Base-by-base conservation (phyloP, 2,113 vertebrate species). In the Ondatra zibethicus region DNA sequence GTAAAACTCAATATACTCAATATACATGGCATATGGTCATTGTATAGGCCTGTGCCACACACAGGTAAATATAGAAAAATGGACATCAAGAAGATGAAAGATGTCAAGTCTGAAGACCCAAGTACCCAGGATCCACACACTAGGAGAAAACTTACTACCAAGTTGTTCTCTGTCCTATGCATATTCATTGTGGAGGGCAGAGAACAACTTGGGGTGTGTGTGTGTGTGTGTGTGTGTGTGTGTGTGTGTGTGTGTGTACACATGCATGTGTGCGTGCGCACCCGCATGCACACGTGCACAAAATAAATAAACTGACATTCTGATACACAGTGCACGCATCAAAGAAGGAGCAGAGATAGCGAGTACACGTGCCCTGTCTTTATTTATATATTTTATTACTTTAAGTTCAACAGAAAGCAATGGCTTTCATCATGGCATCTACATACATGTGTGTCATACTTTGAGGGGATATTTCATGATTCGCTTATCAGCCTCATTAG, bases 41-140 rank as follows among this genome's bases (percentile, higher is more conserved):
- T 82, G 21, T 39, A 55, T 45, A 65, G 61, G 7, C 8, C 31
- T 45, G 36, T 39, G 36, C 3, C 25, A 58, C 31, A 14, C 47
- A 33, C 3, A 87, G 27, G 31, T 45, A 91, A 85, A 65, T 45
- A 19, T 8, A 45, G 42, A 19, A 13, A 33, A 66, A 33, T 66
- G 39, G 17, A 1, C 29, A 33, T 12, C 17, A 19, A 47, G 1
- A 36, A 7, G 84, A 31, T 0, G 0, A 36, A 47, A 23, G 0
- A 19, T 31, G 3, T 47, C 39, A 23, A 66, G 29, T 8, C 9
- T 47, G 13, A 13, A 36, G 61, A 68, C 10, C 42, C 12, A 2
- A 66, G 61, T 45, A 2, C 31, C 61, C 16, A 58, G 61, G 27
- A 45, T 5, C 16, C 27, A 33, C 16, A 66, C 5, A 33, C 14